Percentiles rank a stretch among this genome's conserved stretches.
Evolutionary conservation across 2,113 vertebrate species (phyloP).

Genomic region (Myodes glareolus): DNA sequence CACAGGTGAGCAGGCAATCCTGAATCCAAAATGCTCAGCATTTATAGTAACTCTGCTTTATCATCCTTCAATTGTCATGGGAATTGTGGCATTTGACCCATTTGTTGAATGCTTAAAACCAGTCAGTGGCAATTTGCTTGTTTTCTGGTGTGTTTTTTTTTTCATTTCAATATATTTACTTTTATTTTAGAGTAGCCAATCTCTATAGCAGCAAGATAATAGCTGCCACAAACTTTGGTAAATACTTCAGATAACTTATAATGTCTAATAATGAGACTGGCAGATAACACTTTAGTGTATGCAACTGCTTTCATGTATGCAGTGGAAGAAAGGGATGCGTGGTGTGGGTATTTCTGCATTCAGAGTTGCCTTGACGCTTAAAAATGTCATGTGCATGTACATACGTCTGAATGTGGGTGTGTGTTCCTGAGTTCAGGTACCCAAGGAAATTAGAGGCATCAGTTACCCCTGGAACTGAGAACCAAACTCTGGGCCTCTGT

Average conservation of each 20-base stretch:
- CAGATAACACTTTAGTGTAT: neutral
- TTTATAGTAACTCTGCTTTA: neutral
- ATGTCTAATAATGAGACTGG: neutral
- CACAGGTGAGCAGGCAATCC: conserved; percentile 23
- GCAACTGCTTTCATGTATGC: neutral
- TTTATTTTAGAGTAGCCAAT: neutral
- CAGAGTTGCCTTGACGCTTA: neutral
- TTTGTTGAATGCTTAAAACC: neutral
- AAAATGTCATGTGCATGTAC: neutral
- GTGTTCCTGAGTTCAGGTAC: neutral
- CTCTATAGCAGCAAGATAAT: neutral
- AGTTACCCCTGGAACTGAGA: neutral
- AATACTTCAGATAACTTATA: neutral
- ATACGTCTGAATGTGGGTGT: neutral
- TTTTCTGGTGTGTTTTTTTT: neutral
- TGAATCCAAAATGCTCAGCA: neutral
- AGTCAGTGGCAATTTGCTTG: neutral
- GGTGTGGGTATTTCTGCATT: neutral
- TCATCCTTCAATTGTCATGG: neutral
- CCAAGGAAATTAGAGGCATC: neutral
- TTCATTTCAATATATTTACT: neutral
- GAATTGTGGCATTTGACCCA: neutral
- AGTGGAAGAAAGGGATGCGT: neutral
- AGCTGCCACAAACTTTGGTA: neutral
- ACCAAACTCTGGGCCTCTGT: neutral